phyloP scores from a whole-genome alignment of 2,113 vertebrate species.

The Synchiropus splendidus region DNA sequence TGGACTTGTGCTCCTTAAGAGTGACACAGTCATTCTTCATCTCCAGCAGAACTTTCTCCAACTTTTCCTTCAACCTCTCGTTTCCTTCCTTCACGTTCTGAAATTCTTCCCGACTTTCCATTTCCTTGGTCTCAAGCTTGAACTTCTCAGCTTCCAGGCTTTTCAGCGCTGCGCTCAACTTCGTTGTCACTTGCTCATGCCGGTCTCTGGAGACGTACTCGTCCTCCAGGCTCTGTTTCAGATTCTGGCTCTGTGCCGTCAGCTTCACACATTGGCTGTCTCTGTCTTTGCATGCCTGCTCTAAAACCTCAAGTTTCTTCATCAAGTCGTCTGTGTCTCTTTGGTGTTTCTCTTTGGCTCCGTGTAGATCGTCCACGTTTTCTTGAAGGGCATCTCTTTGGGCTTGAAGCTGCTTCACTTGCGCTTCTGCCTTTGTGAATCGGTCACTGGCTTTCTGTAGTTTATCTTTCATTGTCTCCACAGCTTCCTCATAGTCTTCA shows the following conservation, averaged over 20 bases:
- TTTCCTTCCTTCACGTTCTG: conserved; percentile 73
- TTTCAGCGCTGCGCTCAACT: conserved; percentile 66
- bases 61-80: conserved; percentile 61
- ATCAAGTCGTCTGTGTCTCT: conserved; percentile 64
- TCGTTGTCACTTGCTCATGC: conserved; percentile 66
- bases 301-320: conserved; percentile 65
- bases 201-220: conserved; percentile 70
- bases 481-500: conserved; percentile 69
- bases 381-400: conserved; percentile 69
- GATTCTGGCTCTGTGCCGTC: conserved; percentile 57
- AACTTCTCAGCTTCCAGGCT: conserved; percentile 65
- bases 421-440: conserved; percentile 68
- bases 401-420: conserved; percentile 65
- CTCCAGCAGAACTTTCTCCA: conserved; percentile 61
- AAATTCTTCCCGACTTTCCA: conserved; percentile 62
- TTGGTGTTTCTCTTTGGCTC: conserved; percentile 59
- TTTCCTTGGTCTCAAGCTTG: conserved; percentile 61
- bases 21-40: conserved; percentile 66
- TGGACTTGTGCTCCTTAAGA: conserved; percentile 60
- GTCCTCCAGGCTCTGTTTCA: conserved; percentile 64
- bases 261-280: conserved; percentile 59
- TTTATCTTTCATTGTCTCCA: conserved; percentile 77
- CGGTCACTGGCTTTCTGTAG: conserved; percentile 73
- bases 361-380: conserved; percentile 58
- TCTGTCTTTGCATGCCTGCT: conserved; percentile 58